Base-by-base conservation (phyloP, 2,888 invertebrate species). In the Archips xylosteana region DNA sequence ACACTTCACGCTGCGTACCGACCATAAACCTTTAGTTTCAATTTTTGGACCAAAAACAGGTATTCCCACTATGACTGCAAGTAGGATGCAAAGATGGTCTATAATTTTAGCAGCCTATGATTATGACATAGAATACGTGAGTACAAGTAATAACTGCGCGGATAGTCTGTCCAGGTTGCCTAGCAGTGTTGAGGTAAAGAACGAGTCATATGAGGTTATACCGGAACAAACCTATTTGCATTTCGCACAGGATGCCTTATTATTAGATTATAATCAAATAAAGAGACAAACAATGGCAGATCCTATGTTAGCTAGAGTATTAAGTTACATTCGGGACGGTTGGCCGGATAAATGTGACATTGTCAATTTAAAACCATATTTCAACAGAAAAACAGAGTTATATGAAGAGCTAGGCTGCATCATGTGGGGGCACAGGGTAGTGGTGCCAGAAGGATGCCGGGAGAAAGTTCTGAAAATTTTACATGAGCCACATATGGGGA, bases 401-500 rank as follows among this genome's bases (percentile, higher is more conserved):
- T 68, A 71, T 15, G 39, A 75, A 15, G 76, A 78, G 54, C 12
- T 70, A 34, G 74, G 74, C 10, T 75, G 71, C 39, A 49, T 78
- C 32, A 47, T 78, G 60, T 79, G 78, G 76, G 77, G 77, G 10
- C 70, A 77, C 61, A n/a, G 76, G 51, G 75, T 62, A 10, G 49
- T 70, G 15, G 67, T 63, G 60, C 8, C 8, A 4, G 12, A 42
- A 8, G 6, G 8, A 42, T 42, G 42, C 42, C 32, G 54, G 23
- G 23, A 23, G 23, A 23, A 23, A 23, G 23, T 23, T 23, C 23
- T 23, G 23, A 1, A 23, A 23, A 23, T 23, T 23, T 23, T 23
- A 23, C 23, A 23, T 23, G 23, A 23, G 23, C 23, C 23, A 23
- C 23, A 23, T 23, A 23, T 23, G 23, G 23, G 23, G 23, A 23